Evolutionary conservation across 2,113 vertebrate species (phyloP), one percentile per base, ranked within the genome.

Genomic region (Ameiurus melas): DNA sequence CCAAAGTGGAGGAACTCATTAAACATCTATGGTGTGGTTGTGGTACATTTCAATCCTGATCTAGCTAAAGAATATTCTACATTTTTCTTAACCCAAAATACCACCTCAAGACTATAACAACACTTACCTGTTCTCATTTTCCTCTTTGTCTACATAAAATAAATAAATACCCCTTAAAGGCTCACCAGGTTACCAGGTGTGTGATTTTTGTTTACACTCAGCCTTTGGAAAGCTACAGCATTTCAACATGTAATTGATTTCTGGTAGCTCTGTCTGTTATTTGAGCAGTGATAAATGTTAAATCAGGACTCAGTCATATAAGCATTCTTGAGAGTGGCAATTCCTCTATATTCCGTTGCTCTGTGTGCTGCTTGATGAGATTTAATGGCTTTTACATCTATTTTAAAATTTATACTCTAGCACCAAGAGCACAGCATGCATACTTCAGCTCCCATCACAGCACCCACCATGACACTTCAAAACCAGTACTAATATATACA

Each of bases 251-350:
- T 89, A 87, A 87, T 89, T 90, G 87, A 90, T 87, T 90, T 87
- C 71, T 85, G 66, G 36, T 75, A n/a, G 57, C 30, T 66, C 84
- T 90, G 85, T 71, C 85, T 85, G 85, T 89, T 87, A 77, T 87
- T 89, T 71, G 66, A 87, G 87, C 88, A 89, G 90, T 90, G 87
- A 90, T 89, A 85, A 87, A 89, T 89, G 90, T 87, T 87, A 88
- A 84, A 89, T 85, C 81, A 87, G 87, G 84, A 77, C 83, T 83
- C 43, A 81, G 85, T 86, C 81, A 43, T 89, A 89, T 60, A 87
- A 55, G 85, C 82, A 51, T 86, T 87, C 87, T 75, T 86, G 88
- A 90, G 83, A 73, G 36, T 73, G 68, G 82, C 75, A 85, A 71
- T 39, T 82, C 47, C 77, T 81, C 82, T 80, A 85, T 90, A 87